Evolutionary conservation across 1,140 invertebrate species (phyloP).

Genomic region (Bombus ignitus): DNA sequence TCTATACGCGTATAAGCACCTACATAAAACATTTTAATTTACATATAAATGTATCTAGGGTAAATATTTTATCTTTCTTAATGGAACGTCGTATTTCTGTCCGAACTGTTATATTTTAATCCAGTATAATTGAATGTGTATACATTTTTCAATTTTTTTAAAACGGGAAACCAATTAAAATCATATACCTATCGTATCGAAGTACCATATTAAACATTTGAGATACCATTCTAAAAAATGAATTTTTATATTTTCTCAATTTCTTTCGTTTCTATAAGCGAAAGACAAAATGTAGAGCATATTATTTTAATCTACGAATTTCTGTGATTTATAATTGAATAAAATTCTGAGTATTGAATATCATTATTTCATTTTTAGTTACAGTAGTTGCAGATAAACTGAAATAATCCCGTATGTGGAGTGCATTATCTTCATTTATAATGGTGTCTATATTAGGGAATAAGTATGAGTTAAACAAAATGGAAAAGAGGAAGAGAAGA

Average conservation of each 20-base stretch:
- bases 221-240: background rate
- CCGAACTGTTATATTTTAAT: no score
- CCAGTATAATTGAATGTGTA: no score
- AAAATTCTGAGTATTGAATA: background rate
- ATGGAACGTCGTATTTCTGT: background rate
- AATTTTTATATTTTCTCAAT: background rate
- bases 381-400: no score
- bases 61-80: background rate
- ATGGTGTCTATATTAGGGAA: background rate
- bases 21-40: background rate
- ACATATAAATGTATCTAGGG: background rate
- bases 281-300: background rate
- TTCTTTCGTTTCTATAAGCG: background rate
- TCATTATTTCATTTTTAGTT: background rate
- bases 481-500: background rate
- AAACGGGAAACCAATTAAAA: background rate
- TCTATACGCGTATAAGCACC: background rate
- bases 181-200: background rate
- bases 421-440: no score
- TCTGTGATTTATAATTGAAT: background rate
- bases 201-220: background rate
- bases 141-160: background rate
- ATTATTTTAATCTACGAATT: background rate
- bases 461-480: background rate
- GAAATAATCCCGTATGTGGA: no score